These are phyloP conservation scores for Gymnocephalus cernua DNA, from an alignment of 2,113 vertebrate genomes.

Conservation along the genomic window DNA sequence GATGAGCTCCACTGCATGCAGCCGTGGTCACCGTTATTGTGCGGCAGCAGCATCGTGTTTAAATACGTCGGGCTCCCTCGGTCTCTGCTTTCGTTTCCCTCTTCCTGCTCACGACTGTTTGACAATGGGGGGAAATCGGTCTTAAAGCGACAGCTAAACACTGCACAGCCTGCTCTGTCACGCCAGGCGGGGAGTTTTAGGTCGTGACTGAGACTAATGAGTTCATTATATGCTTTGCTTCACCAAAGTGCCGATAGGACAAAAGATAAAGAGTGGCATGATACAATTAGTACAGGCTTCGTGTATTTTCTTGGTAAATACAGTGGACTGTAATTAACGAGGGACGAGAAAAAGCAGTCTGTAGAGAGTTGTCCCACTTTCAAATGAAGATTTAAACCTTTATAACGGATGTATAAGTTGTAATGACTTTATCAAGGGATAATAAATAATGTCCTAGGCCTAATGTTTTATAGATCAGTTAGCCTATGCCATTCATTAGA, in stretches of 20 bases:
- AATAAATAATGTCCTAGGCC: background rate
- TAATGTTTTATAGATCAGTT: background rate
- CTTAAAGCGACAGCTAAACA: conserved; percentile 92
- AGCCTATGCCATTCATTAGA: background rate
- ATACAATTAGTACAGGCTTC: background rate
- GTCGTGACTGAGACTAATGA: conserved; percentile 79
- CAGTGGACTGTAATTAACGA: no score
- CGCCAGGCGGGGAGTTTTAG: conserved; percentile 35
- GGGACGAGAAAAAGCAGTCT: no score
- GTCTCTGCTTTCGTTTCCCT: conserved; percentile 94
- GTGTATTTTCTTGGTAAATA: conserved; percentile 6
- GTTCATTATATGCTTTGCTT: conserved; percentile 49
- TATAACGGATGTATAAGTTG: background rate
- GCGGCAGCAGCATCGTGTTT: conserved; percentile 71
- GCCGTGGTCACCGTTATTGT: conserved; percentile 52
- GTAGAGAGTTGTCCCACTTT: background rate
- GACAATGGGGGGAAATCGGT: conserved; percentile 98
- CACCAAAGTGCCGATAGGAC: conserved; percentile 25
- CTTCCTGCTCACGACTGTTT: conserved; percentile 98
- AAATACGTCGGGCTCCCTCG: conserved; percentile 83
- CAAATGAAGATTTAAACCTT: background rate
- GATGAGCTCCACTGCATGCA: conserved; percentile 36
- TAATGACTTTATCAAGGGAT: background rate
- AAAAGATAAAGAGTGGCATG: conserved; percentile 40
- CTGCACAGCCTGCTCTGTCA: conserved; percentile 22